phyloP scores from a whole-genome alignment of 2,113 vertebrate species.

The Opisthocomus hoazin region DNA sequence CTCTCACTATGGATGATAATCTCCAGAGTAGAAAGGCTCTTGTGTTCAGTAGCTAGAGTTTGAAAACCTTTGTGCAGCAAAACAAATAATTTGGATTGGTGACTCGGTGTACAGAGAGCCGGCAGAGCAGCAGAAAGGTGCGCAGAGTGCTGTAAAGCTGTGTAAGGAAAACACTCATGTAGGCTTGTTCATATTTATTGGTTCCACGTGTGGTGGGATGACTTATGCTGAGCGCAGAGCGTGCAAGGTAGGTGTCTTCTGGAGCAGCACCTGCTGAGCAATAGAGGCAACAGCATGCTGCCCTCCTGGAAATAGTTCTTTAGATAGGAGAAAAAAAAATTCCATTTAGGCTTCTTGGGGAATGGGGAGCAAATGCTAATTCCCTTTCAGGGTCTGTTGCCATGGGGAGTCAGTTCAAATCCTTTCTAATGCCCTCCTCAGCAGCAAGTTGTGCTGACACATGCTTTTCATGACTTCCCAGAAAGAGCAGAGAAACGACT shows the following conservation, averaged over 20 bases:
- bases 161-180: not conserved
- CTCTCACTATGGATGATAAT: not conserved
- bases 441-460: slow-evolving; percentile 48
- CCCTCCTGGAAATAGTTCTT: not conserved
- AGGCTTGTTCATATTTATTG: accelerated
- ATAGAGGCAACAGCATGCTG: not conserved
- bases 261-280: not conserved
- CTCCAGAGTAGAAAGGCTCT: not conserved
- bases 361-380: slow-evolving; percentile 58
- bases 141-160: not conserved
- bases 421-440: slow-evolving; percentile 36
- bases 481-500: not conserved
- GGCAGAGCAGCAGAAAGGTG: not conserved
- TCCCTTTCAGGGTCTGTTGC: slow-evolving; percentile 57
- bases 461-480: slow-evolving; percentile 29
- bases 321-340: not conserved
- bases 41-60: not conserved
- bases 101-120: not conserved
- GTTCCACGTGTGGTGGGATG: not conserved
- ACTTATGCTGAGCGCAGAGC: accelerated
- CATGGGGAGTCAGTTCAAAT: slow-evolving; percentile 56
- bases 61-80: not conserved
- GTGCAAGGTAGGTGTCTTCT: not conserved
- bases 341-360: slow-evolving; percentile 21
- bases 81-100: not conserved